Conservation (phyloP, 2,113 vertebrate species). For the Gyps fulvus region DNA sequence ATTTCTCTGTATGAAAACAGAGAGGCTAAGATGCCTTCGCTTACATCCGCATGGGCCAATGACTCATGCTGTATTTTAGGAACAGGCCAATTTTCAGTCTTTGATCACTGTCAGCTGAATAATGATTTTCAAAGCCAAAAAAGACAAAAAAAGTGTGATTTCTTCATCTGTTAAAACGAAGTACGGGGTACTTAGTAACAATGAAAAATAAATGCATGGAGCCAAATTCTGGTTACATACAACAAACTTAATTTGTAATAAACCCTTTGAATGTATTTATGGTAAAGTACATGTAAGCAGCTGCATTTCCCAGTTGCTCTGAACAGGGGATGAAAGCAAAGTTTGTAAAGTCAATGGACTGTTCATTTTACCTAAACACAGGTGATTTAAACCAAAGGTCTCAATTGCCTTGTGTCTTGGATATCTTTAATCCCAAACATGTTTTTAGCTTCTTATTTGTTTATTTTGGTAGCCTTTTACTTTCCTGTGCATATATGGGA, state of each 20-base stretch:
- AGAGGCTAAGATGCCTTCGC: neutral
- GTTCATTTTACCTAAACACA: neutral
- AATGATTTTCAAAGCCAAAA: neutral
- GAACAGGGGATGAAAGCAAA: neutral
- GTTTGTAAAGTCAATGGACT: neutral
- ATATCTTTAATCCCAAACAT: neutral
- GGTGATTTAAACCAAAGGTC: neutral
- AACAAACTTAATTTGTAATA: neutral
- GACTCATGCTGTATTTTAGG: neutral
- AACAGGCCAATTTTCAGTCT: neutral
- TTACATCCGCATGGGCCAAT: neutral
- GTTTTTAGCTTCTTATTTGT: neutral
- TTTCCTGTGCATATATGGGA: neutral
- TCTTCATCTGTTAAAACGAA: neutral
- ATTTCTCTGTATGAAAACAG: constrained; percentile 25
- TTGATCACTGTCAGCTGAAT: neutral
- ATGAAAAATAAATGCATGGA: neutral
- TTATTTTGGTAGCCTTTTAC: neutral
- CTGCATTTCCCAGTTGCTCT: neutral
- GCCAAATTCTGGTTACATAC: neutral
- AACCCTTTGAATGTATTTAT: neutral
- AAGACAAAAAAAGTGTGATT: neutral
- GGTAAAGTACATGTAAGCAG: neutral
- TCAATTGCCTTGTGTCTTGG: neutral
- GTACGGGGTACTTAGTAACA: neutral